Evolutionary conservation across 2,797 vertebrate genomes (phyloP).

Genomic region (Melanogrammus aeglefinus): DNA sequence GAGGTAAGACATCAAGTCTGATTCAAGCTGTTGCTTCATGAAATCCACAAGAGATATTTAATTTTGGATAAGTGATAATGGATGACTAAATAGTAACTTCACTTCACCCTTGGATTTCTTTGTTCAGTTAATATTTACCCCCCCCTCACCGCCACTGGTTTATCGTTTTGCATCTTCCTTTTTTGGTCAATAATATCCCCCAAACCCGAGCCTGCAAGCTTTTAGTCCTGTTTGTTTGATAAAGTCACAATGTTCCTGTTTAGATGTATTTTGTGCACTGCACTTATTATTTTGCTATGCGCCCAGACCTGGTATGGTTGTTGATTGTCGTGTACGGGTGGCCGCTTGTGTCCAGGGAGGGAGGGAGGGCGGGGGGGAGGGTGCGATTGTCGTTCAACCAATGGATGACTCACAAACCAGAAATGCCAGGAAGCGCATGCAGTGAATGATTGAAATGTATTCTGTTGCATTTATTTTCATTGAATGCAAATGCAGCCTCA

Average conservation of each 20-base stretch:
- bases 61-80: neutral
- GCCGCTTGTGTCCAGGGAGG: constrained; percentile 26
- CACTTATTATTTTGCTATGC: constrained; percentile 20
- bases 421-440: constrained; percentile 54
- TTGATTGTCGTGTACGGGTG: constrained; percentile 45
- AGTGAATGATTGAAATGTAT: constrained; percentile 19
- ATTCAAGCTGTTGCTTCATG: constrained; percentile 36
- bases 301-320: constrained; percentile 10
- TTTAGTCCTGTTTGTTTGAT: constrained; percentile 10
- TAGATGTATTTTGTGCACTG: constrained; percentile 1
- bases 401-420: constrained; percentile 31
- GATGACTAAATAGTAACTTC: neutral
- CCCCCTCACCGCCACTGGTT: neutral
- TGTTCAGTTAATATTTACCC: constrained; percentile 11
- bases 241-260: constrained; percentile 11
- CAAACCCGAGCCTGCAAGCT: constrained; percentile 12
- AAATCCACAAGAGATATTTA: constrained; percentile 13
- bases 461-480: constrained; percentile 1
- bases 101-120: constrained; percentile 1
- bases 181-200: constrained; percentile 7
- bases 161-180: constrained; percentile 18
- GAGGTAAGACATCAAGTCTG: constrained; percentile 85
- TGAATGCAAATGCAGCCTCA: constrained; percentile 3
- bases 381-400: constrained; percentile 41
- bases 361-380: constrained; percentile 15